Conservation (phyloP, 1,140 invertebrate genomes). For the Drosophila novamexicana region DNA sequence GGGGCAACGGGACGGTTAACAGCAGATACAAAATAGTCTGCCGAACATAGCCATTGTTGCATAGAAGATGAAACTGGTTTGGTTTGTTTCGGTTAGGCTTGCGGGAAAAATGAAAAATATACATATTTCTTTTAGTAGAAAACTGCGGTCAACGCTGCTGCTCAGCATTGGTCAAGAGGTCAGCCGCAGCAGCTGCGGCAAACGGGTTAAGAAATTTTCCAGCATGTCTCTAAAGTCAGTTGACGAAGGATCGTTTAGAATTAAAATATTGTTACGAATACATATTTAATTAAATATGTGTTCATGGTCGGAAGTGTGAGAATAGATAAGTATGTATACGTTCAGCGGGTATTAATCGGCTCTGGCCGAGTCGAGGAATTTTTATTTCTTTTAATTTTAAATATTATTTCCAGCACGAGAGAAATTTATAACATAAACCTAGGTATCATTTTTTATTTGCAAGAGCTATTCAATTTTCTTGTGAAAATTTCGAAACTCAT, state of each 20-base stretch:
- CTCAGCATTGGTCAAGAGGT: slow-evolving; percentile 62
- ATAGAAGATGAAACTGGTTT: slow-evolving; percentile 63
- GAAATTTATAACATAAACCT: no score
- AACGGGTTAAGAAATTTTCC: slow-evolving; percentile 44
- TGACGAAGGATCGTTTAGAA: slow-evolving; percentile 8
- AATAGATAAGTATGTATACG: background rate
- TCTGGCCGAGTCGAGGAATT: no score
- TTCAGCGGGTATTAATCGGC: no score
- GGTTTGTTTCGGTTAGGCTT: slow-evolving; percentile 11
- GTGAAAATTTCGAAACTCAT: no score
- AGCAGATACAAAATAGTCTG: slow-evolving; percentile 28
- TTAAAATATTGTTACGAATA: slow-evolving; percentile 63
- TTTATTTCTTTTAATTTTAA: no score
- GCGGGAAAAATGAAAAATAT: slow-evolving; percentile 25
- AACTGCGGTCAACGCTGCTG: slow-evolving; percentile 43
- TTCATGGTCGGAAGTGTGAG: slow-evolving; percentile 5
- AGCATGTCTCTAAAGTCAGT: slow-evolving; percentile 17
- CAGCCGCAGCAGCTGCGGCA: slow-evolving; percentile 30
- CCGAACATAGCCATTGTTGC: slow-evolving; percentile 36
- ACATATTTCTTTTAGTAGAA: slow-evolving; percentile 54
- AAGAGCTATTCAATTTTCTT: no score
- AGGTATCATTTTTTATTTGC: no score
- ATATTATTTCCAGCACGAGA: no score
- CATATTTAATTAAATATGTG: slow-evolving; percentile 73
- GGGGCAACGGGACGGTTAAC: background rate